Base-by-base conservation (phyloP, 2,888 invertebrate genomes). In the Scrobipalpa atriplicella region DNA sequence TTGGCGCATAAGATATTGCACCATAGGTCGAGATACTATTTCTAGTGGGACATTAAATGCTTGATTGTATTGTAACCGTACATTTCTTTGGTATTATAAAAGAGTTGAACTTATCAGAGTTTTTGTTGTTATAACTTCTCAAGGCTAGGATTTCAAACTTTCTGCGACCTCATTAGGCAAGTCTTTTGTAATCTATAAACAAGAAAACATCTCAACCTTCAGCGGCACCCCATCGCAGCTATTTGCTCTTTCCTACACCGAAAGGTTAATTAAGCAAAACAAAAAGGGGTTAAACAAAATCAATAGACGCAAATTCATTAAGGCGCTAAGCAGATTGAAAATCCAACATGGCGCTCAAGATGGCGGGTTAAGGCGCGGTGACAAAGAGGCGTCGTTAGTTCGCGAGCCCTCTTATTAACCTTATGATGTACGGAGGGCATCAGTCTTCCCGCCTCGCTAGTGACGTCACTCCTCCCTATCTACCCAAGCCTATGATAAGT, bases 341-440 rank as follows among this genome's bases (percentile, higher is more conserved):
- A 21, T 39, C 51, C 91, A 90, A 90, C 82, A 91, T 91, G 91
- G 91, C 90, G 81, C 73, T 74, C 87, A 90, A 90, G 89, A 90
- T 89, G 91, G 90, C 78, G 84, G 83, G 85, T 85, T 90, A 87
- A 91, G 88, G 87, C 92, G 86, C 87, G 89, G 87, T 93, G 93
- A 93, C 93, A 93, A 93, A 93, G 93, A 90, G 91, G 68, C 80
- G 83, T 91, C 93, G 93, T 93, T 93, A 93, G 92, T 91, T 89
- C 82, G 80, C 84, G 85, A 92, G 92, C 91, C 92, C 92, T 90
- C 92, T 93, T 93, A 93, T 93, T 93, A 93, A 93, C 93, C 91
- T 93, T 93, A 93, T 93, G 93, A 93, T 90, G 92, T 90, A 93
- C 89, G 90, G 82, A 80, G 83, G 85, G 83, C 87, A 92, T 92